phyloP scores from a whole-genome alignment of 2,113 vertebrate genomes.

The human (Homo sapiens) region GRCh38 chr12:105832001-105832500 shows the following conservation, averaged over 20 bases:
- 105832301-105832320: constrained; percentile 16
- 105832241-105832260: constrained; percentile 40
- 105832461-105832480: background rate
- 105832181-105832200: constrained; percentile 48
- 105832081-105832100: background rate
- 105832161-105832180: constrained; percentile 12
- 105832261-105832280: background rate
- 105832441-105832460: background rate
- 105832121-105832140: background rate
- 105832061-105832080: background rate
- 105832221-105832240: constrained; percentile 44
- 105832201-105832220: constrained; percentile 59
- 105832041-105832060: background rate
- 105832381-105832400: background rate
- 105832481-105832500: background rate
- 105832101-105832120: constrained; percentile 25
- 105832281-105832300: constrained; percentile 57
- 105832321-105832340: background rate
- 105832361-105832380: constrained; percentile 34
- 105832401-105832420: background rate
- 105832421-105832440: background rate
- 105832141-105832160: constrained; percentile 1
- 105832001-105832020: background rate
- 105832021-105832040: background rate
- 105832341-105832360: background rate